These are phyloP conservation scores for Ceratina japonica DNA, from an alignment of 1,140 invertebrate species.

Conservation along the genomic window DNA sequence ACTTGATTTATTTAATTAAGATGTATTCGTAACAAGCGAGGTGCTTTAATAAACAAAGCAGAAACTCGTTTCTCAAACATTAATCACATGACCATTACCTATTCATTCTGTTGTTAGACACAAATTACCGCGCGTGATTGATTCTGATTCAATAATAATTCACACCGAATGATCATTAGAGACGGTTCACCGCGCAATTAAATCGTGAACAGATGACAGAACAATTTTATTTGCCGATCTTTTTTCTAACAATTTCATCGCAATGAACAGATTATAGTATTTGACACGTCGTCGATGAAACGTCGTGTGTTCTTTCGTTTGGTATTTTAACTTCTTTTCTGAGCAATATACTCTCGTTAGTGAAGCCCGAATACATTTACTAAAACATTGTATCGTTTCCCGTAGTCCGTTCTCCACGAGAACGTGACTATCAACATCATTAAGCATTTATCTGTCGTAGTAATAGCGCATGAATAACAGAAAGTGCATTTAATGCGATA, in stretches of 20 bases:
- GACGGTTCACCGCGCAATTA: neutral
- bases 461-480: conserved; percentile 58
- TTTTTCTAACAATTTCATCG: neutral
- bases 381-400: conserved; percentile 29
- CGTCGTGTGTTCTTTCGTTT: neutral
- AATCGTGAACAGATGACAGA: neutral
- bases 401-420: conserved; percentile 18
- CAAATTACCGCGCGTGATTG: neutral
- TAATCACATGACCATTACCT: conserved; percentile 10
- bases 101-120: neutral
- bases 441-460: conserved; percentile 54
- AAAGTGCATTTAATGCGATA: conserved; percentile 46
- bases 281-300: no score
- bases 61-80: neutral
- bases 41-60: no score
- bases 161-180: neutral
- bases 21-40: no score
- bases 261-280: no score
- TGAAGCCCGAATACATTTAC: conserved; percentile 5
- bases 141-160: conserved; percentile 12
- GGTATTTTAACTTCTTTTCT: neutral
- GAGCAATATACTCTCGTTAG: conserved; percentile 27
- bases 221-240: neutral
- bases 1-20: no score
- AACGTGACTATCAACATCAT: conserved; percentile 54